phyloP scores from a whole-genome alignment of 2,888 invertebrate genomes.

The Cactoblastis cactorum region DNA sequence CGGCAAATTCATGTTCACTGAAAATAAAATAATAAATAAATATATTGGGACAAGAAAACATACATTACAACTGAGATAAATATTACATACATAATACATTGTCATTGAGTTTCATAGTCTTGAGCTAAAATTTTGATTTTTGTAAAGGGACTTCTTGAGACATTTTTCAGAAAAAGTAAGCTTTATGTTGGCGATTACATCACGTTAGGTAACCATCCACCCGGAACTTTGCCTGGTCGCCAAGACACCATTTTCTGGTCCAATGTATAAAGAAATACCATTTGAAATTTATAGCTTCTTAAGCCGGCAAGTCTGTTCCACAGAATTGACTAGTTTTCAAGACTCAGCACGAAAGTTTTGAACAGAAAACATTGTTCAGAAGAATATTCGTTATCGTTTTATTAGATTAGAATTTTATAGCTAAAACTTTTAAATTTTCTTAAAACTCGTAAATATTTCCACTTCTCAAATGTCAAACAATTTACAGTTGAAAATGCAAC shows the following conservation, averaged over 20 bases:
- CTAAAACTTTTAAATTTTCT: background rate
- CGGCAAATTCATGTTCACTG: too few relatives aligned
- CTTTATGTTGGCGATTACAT: background rate
- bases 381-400: background rate
- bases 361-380: conserved; percentile 1
- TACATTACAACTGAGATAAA: too few relatives aligned
- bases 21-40: too few relatives aligned
- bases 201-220: conserved; percentile 30
- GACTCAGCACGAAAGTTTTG: conserved; percentile 15
- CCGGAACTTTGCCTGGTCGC: conserved; percentile 44
- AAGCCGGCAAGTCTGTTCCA: conserved; percentile 13
- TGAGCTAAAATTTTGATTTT: too few relatives aligned
- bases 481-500: too few relatives aligned
- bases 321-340: conserved; percentile 11
- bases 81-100: too few relatives aligned
- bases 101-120: too few relatives aligned
- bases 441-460: too few relatives aligned
- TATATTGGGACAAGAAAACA: too few relatives aligned
- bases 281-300: conserved; percentile 27
- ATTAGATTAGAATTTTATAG: background rate
- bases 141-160: background rate
- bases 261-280: conserved; percentile 40
- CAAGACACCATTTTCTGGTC: conserved; percentile 46
- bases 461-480: too few relatives aligned
- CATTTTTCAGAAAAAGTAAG: background rate